Conservation (phyloP, 2,888 invertebrate genomes). For the Conomelus anceps region DNA sequence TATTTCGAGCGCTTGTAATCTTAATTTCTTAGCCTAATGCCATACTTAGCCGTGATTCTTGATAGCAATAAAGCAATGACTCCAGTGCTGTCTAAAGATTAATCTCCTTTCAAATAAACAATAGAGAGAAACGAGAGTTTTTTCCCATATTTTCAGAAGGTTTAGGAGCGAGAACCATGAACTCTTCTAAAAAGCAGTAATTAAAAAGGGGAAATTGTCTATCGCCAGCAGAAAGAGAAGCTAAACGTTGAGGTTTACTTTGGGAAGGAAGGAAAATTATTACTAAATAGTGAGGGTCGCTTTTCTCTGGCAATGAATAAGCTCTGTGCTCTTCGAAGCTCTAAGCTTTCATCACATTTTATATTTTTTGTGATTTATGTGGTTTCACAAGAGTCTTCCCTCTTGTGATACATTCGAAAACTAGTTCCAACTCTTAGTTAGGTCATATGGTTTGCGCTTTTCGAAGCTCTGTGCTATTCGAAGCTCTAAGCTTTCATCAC, state of each 20-base stretch:
- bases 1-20: too few species aligned
- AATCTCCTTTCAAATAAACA: neutral
- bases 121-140: neutral
- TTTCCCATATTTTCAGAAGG: neutral
- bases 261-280: neutral
- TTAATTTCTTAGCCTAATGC: neutral
- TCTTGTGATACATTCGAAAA: too few species aligned
- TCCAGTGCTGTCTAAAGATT: neutral
- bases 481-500: neutral
- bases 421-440: too few species aligned
- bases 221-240: neutral
- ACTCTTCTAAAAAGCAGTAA: constrained; percentile 1
- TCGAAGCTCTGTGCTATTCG: neutral
- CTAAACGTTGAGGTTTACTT: neutral
- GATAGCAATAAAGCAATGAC: neutral
- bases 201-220: constrained; percentile 13
- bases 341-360: neutral
- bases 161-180: neutral
- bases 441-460: too few species aligned
- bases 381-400: too few species aligned
- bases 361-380: too few species aligned
- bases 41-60: neutral
- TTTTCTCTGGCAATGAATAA: neutral
- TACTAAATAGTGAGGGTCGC: neutral
- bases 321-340: neutral